Base-by-base conservation (phyloP, 1,140 invertebrate species). In the Macrobrachium nipponense region DNA sequence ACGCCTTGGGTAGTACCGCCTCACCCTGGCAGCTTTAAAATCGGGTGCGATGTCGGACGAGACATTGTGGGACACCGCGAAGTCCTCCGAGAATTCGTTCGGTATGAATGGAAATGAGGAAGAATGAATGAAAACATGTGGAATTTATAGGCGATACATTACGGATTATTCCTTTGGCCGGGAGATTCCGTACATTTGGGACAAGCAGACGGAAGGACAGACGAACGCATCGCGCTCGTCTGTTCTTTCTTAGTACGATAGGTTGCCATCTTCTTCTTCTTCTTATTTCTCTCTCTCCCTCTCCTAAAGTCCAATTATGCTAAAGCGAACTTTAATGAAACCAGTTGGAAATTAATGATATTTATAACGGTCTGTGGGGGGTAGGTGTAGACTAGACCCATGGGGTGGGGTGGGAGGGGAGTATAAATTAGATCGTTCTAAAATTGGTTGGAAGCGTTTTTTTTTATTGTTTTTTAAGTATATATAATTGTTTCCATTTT, bases 201-300 rank as follows among this genome's bases (percentile, higher is more conserved):
- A n/a, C 73, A 23, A 76, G 20, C 59, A 58, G 10, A 51, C 23
- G 23, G 10, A 51, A 18, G 23, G 20, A 20, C n/a, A 18, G 5
- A 58, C 36, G 58, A 11, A 18, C 18, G 18, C 2, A 0, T 58
- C 17, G 5, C 43, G 8, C 15, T 23, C 58, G 11, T 43, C 73
- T 27, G 5, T 76, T 51, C 12, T 77, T 11, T 77, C 12, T 44
- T 20, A 44, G 8, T 77, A 15, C 51, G 75, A 44, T n/a, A 51
- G 15, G 36, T 58, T 43, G 36, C 44, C 6, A 27, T 70, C 66
- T 70, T 23, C 27, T 23, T 66, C 72, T 73, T 17, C 36, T 36
- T 76, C 23, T 76, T 76, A 12, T 70, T 18, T 70, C 66, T 70
- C 73, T 76, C 23, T 76, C 27, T 66, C 64, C 12, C 23, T 66